Base-by-base conservation (phyloP, 2,113 vertebrate genomes). In the Gymnogyps californianus region DNA sequence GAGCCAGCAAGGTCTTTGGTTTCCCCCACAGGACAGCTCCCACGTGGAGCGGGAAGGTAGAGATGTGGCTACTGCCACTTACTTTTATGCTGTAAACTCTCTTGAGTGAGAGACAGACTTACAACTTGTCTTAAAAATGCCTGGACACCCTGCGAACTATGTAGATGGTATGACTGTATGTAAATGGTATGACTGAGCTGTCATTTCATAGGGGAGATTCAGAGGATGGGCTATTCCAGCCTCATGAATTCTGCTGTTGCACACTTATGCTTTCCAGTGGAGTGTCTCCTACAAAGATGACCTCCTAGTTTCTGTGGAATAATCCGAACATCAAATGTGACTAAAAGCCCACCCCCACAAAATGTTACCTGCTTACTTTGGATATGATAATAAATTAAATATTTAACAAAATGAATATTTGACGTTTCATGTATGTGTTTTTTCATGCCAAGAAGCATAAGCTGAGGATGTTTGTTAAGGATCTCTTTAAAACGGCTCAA, bases 1-100 rank as follows among this genome's bases (percentile, higher is more conserved):
- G 21, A 79, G 4, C 7, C 36, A 28, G 6, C 28, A 59, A 17
- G 11, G 7, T 36, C 55, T 71, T 34, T 40, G 65, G 4, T 76
- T 14, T 79, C 16, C 65, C 38, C 8, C 25, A 10, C 6, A 46
- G 59, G 31, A 54, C 40, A 82, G 46, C 25, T 75, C 26, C 31
- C 16, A 17, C 0, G 0, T 22, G 42, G n/a, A 51, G 42, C 2
- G 0, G 10, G 61, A 67, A 83, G 34, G 61, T 42, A 54, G 15
- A 7, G 19, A 20, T 34, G 32, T 36, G 28, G 38, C 61, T 70
- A 10, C 4, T n/a, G 57, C 3, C 4, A 18, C 38, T 65, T 55
- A 9, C 22, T 44, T 90, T 40, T 40, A 25, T 24, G 44, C 70
- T 71, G n/a, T 64, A 58, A 85, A 80, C 25, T 88, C 4, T 70